Evolutionary conservation across 2,797 vertebrate genomes (phyloP).

Genomic region (Enteromius treurensis): DNA sequence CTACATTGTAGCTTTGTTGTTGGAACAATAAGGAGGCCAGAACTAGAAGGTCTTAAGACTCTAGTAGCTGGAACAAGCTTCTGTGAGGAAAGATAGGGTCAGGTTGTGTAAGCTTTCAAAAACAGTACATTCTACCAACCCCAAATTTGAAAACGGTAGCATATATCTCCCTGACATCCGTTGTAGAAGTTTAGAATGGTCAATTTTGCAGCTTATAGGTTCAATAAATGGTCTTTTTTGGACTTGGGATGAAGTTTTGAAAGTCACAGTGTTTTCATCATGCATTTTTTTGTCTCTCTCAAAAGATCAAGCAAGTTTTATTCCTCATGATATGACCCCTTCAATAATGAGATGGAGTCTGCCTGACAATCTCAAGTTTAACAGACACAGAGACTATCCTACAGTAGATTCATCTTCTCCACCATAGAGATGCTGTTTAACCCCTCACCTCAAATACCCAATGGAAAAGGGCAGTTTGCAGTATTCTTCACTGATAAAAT

Average conservation of each 20-base stretch:
- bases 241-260: not conserved
- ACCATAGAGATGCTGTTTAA: slow-evolving; percentile 16
- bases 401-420: slow-evolving; percentile 1
- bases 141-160: not conserved
- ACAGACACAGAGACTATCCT: not conserved
- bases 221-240: slow-evolving; percentile 12
- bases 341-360: slow-evolving; percentile 36
- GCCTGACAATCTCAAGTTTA: slow-evolving; percentile 11
- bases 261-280: slow-evolving; percentile 2
- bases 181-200: slow-evolving; percentile 1
- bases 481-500: not conserved
- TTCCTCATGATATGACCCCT: slow-evolving; percentile 9
- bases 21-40: too few relatives aligned
- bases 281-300: slow-evolving; percentile 1
- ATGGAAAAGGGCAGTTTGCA: slow-evolving; percentile 14
- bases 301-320: slow-evolving; percentile 13
- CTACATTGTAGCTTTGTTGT: too few relatives aligned
- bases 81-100: too few relatives aligned
- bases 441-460: slow-evolving; percentile 28
- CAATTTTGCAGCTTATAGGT: not conserved
- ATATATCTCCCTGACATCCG: not conserved
- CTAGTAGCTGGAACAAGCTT: too few relatives aligned
- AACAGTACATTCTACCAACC: not conserved
- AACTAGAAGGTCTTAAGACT: not conserved
- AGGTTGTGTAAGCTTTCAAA: not conserved